Percentiles rank a stretch among this genome's conserved stretches.
These are phyloP conservation scores for Vannuccia rotundouncinata DNA, from an alignment of 2,888 invertebrate species.

Conservation along the genomic window DNA sequence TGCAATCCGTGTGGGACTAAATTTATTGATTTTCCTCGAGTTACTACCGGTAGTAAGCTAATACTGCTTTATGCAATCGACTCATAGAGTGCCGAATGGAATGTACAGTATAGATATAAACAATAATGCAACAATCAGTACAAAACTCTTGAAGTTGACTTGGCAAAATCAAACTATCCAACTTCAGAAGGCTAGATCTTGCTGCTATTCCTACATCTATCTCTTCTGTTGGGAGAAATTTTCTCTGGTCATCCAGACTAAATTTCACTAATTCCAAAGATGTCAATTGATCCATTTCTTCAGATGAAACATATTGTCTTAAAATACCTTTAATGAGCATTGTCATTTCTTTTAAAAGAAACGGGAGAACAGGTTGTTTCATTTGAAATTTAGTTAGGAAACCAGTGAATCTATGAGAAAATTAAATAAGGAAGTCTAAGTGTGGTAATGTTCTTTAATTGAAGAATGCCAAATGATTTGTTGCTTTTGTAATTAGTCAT, in stretches of 20 bases:
- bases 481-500: background rate
- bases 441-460: conserved; percentile 25
- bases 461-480: background rate
- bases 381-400: conserved; percentile 25
- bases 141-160: too few species aligned
- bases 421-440: conserved; percentile 25
- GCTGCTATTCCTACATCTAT: conserved; percentile 22
- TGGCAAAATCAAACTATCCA: conserved; percentile 24
- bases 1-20: too few species aligned
- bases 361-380: conserved; percentile 10
- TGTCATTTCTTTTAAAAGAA: conserved; percentile 23
- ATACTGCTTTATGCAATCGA: too few species aligned
- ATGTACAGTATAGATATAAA: too few species aligned
- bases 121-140: too few species aligned
- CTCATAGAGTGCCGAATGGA: too few species aligned
- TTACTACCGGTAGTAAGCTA: too few species aligned
- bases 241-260: conserved; percentile 13
- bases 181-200: conserved; percentile 8
- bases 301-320: conserved; percentile 29
- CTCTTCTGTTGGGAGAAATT: conserved; percentile 21
- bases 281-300: conserved; percentile 23
- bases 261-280: background rate
- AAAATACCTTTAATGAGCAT: conserved; percentile 9
- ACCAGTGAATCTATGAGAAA: conserved; percentile 14
- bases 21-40: too few species aligned